Base-by-base conservation (phyloP, 2,113 vertebrate genomes). In the Cyprinodon tularosa region DNA sequence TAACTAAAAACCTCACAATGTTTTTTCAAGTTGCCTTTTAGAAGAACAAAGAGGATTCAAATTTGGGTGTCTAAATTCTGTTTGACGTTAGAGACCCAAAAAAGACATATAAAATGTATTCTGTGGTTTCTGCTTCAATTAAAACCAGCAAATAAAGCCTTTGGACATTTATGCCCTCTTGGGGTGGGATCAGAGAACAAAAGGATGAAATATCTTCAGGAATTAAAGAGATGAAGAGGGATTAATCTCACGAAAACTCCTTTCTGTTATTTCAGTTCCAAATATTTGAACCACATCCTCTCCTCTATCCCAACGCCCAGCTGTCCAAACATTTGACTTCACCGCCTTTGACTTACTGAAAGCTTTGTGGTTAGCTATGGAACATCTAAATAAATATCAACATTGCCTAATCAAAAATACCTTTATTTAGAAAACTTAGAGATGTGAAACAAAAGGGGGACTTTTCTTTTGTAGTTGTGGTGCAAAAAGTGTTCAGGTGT, bases 271-370 rank as follows among this genome's bases (percentile, higher is more conserved):
- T 86, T 44, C 71, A 62, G 17, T 72, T 76, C 69, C 65, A 86
- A 37, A 86, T 83, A 90, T 88, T 86, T 66, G 36, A 29, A 5
- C 67, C 79, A 81, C 84, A 78, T 86, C 83, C 74, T 80, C 63
- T 36, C 37, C 45, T 76, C 42, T 44, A 39, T 22, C 67, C 67
- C 1, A 13, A 67, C 44, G 48, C 45, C 78, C 84, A 91, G 91
- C 91, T 91, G 89, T 93, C 83, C 71, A 91, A 92, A 93, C 81
- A 53, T 82, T 59, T 88, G 86, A 89, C 77, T 77, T 83, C 88
- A 88, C n/a, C 72, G 57, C 57, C 68, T 59, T 4, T 47, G 66
- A 29, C 29, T 29, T 4, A 13, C 59, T 72, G 60, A 37, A 53
- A 57, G 13, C 53, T 76, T 14, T 0, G 10, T 67, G 15, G 0